These are phyloP conservation scores for Anolis carolinensis DNA, from an alignment of 2,113 vertebrate species.

Conservation along the genomic window DNA sequence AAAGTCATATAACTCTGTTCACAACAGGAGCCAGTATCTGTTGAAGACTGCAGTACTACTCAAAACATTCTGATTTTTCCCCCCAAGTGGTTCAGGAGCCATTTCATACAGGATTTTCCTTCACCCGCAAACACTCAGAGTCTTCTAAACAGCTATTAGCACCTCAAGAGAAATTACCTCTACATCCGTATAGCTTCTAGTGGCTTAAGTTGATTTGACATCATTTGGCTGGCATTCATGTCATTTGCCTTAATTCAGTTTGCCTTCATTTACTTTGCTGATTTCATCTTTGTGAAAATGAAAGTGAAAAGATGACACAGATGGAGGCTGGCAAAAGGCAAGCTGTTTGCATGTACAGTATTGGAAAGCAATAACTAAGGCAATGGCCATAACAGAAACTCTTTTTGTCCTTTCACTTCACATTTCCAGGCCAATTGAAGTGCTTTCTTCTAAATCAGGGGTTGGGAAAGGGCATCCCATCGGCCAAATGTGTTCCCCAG, in stretches of 20 bases:
- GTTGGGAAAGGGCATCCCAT: too few species aligned
- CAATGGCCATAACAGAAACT: not conserved
- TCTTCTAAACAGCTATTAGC: not conserved
- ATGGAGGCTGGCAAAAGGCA: not conserved
- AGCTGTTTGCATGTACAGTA: not conserved
- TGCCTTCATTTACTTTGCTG: not conserved
- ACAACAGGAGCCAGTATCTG: too few species aligned
- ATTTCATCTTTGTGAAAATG: not conserved
- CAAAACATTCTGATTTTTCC: not conserved
- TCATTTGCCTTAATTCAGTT: not conserved
- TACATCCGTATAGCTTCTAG: not conserved
- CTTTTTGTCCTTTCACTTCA: not conserved
- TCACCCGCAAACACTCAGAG: too few species aligned
- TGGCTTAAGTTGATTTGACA: constrained; percentile 1
- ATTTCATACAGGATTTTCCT: not conserved
- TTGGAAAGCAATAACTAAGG: not conserved
- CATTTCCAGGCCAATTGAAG: not conserved
- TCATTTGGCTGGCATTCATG: constrained; percentile 1
- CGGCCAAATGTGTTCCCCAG: too few species aligned
- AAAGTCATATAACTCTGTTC: not conserved
- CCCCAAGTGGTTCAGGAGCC: not conserved
- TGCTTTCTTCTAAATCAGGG: not conserved
- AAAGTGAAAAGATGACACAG: not conserved
- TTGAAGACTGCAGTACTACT: too few species aligned
- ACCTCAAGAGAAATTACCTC: not conserved